Base-by-base conservation (phyloP, 2,888 invertebrate genomes). In the Acrobasis suavella region DNA sequence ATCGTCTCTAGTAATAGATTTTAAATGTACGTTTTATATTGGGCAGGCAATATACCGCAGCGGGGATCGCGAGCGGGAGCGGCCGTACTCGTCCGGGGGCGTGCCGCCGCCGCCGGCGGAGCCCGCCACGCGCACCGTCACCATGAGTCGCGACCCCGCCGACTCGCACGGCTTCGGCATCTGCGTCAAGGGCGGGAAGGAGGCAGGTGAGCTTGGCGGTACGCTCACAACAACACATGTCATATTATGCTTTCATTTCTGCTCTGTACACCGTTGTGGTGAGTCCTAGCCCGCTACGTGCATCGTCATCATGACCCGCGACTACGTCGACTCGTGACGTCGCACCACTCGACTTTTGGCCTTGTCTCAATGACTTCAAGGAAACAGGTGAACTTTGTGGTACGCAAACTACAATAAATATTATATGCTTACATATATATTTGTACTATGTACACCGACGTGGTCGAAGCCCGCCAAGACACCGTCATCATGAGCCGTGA, bases 131-230 rank as follows among this genome's bases (percentile, higher is more conserved):
- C 93, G 97, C 76, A 97, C 96, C 67, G 96, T 97, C 81, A 96
- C 96, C 86, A 97, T 97, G 97, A 95, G 96, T 75, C 93, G 97
- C 69, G 96, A 97, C 82, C 95, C 96, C 67, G 96, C 96, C 81
- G 95, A 95, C 73, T 94, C 95, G 55, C 97, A 97, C 83, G 97
- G 97, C 66, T 97, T 97, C 90, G 97, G 97, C 67, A 97, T 97
- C 81, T 97, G 97, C 93, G 97, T 97, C 83, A 97, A 97, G 90
- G 97, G 97, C 79, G 97, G 97, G 74, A 97, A 97, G 91, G 97
- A 97, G 87, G 96, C 97, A 86, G 97, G 97, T 97, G 85, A 82
- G 84, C 62, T 38, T 55, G 50, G 62, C 49, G 62, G 62, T 62
- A 62, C 50, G 62, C 62, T 62, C 60, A 60, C 52, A 12, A 61